Evolutionary conservation across 2,888 invertebrate species (phyloP).

Genomic region (Hirtodrosophila cameraria): DNA sequence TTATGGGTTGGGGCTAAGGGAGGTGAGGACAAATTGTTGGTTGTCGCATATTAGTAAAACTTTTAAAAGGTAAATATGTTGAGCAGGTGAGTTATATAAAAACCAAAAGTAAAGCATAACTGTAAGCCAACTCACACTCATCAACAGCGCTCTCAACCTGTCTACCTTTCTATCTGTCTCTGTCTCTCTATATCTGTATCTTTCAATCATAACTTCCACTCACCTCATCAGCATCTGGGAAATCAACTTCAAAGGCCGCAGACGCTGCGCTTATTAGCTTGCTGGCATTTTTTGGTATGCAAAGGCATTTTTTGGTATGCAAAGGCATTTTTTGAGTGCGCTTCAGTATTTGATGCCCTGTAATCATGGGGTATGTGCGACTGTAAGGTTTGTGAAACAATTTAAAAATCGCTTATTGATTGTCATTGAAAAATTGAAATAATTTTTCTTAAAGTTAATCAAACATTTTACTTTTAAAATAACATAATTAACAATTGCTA

Average conservation of each 20-base stretch:
- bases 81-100: conserved; percentile 15
- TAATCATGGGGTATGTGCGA: conserved; percentile 10
- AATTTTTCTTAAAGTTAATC: too few relatives aligned
- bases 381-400: too few relatives aligned
- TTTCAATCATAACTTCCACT: neutral
- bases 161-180: neutral
- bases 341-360: conserved; percentile 44
- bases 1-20: neutral
- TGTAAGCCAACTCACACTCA: conserved; percentile 24
- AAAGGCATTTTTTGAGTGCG: conserved; percentile 74
- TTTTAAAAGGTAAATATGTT: conserved; percentile 26
- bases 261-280: conserved; percentile 68
- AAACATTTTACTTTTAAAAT: too few relatives aligned
- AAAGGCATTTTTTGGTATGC: conserved; percentile 70
- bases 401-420: too few relatives aligned
- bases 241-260: conserved; percentile 65
- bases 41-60: conserved; percentile 48
- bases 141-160: neutral
- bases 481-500: too few relatives aligned
- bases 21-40: conserved; percentile 1
- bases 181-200: neutral
- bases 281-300: conserved; percentile 58
- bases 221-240: conserved; percentile 16
- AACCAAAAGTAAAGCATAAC: conserved; percentile 20
- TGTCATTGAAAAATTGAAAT: too few relatives aligned